Evolutionary conservation across 2,888 invertebrate genomes (phyloP).

Genomic region (Leptogaster cylindrica): DNA sequence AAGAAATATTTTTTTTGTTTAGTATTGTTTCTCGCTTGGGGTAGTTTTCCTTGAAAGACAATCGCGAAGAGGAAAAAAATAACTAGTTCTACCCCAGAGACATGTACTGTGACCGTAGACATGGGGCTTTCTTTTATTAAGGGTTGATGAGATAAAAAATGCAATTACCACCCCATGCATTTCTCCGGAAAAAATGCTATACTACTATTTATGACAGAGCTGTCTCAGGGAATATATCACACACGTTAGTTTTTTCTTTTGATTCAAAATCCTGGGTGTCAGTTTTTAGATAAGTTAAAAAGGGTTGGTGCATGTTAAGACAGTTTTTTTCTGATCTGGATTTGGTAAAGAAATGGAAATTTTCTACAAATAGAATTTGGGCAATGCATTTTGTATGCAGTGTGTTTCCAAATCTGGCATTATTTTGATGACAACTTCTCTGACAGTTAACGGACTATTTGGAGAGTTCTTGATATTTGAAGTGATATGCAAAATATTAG

Average conservation of each 20-base stretch:
- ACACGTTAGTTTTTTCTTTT: constrained; percentile 8
- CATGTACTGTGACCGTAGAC: constrained; percentile 7
- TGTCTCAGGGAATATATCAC: constrained; percentile 9
- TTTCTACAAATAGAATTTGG: background rate
- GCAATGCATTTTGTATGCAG: constrained; percentile 17
- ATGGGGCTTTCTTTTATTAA: constrained; percentile 1
- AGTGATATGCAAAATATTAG: background rate
- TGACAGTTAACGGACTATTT: constrained; percentile 18
- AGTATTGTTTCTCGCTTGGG: background rate
- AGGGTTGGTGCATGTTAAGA: constrained; percentile 15
- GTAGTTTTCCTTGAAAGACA: background rate
- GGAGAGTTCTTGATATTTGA: background rate
- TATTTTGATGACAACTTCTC: constrained; percentile 18
- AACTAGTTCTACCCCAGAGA: background rate
- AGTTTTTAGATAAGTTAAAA: constrained; percentile 9
- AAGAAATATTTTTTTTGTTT: background rate
- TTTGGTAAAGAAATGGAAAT: background rate
- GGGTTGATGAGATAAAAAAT: background rate
- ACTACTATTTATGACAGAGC: constrained; percentile 13
- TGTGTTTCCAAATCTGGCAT: constrained; percentile 9
- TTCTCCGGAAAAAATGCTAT: constrained; percentile 9
- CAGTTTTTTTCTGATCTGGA: constrained; percentile 3
- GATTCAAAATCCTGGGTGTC: constrained; percentile 26
- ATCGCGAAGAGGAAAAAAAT: background rate
- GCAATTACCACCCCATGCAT: constrained; percentile 31